Percentiles rank a stretch among this genome's conserved stretches.
These are phyloP conservation scores for Microctonus hyperodae DNA, from an alignment of 2,888 invertebrate genomes.

Conservation along the genomic window DNA sequence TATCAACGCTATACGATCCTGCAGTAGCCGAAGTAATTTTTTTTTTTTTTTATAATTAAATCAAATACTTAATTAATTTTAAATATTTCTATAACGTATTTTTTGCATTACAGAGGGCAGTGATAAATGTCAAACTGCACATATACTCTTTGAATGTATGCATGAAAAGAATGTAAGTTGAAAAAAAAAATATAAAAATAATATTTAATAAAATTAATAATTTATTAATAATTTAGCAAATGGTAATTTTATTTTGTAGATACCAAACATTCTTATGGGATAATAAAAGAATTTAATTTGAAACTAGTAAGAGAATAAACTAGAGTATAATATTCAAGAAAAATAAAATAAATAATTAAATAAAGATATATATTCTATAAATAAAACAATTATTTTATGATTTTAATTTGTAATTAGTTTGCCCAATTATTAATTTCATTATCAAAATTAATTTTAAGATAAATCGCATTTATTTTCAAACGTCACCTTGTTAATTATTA, in stretches of 20 bases:
- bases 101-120: constrained; percentile 13
- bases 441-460: too few relatives aligned
- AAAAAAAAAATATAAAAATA: background rate
- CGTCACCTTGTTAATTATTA: too few relatives aligned
- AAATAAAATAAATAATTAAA: too few relatives aligned
- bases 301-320: too few relatives aligned
- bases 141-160: constrained; percentile 14
- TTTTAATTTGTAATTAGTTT: too few relatives aligned
- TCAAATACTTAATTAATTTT: background rate
- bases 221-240: background rate
- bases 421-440: too few relatives aligned
- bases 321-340: too few relatives aligned
- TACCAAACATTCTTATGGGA: constrained; percentile 9
- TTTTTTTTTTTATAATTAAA: background rate
- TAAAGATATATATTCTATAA: too few relatives aligned
- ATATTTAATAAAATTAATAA: background rate
- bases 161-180: constrained; percentile 14
- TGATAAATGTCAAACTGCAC: constrained; percentile 23
- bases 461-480: too few relatives aligned
- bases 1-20: constrained; percentile 1
- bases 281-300: too few relatives aligned
- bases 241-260: too few relatives aligned
- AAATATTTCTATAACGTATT: background rate
- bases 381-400: too few relatives aligned
- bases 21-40: constrained; percentile 15